Base-by-base conservation (phyloP, 2,113 vertebrate genomes). In the Malurus cyaneus region DNA sequence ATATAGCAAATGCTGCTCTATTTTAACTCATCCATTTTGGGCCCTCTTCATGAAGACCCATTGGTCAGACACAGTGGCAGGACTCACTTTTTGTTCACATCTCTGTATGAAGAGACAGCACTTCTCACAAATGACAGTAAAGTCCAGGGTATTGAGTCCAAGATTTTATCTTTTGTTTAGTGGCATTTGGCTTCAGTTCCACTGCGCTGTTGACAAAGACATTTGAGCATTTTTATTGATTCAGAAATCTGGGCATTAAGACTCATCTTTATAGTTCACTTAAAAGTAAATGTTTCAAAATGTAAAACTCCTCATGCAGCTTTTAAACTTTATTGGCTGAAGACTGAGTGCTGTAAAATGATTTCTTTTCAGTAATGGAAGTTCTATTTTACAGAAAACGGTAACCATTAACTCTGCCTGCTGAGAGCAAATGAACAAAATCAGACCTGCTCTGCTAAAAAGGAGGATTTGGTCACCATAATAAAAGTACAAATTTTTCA, bases 261-360 rank as follows among this genome's bases (percentile, higher is more conserved):
- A 78, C 72, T 96, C 80, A 67, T 94, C 82, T 92, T 96, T 86
- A 93, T 61, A 95, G 90, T 71, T 86, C 60, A 88, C 59, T 71
- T 80, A 89, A 96, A 89, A 94, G 87, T 89, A 94, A 90, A 93
- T 29, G 24, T 83, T 95, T 86, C 71, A 88, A 88, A 94, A 92
- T 64, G 53, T 83, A 92, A 71, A 96, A 71, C 39, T 87, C 80
- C 32, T 92, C 86, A 88, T 60, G 65, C 64, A 83, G 89, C 72
- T 86, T 92, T 96, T 86, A 94, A 94, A 95, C 71, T 95, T 95
- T 88, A 92, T 46, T 86, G 49, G 76, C 69, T 86, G 69, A 95
- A 83, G 41, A 80, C 12, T 46, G 56, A 88, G 52, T 53, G n/a
- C 36, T 84, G 56, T 80, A 82, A 95, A 95, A 92, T 73, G 10